Base-by-base conservation (phyloP, 2,797 vertebrate species). In the Rallus crepitans region DNA sequence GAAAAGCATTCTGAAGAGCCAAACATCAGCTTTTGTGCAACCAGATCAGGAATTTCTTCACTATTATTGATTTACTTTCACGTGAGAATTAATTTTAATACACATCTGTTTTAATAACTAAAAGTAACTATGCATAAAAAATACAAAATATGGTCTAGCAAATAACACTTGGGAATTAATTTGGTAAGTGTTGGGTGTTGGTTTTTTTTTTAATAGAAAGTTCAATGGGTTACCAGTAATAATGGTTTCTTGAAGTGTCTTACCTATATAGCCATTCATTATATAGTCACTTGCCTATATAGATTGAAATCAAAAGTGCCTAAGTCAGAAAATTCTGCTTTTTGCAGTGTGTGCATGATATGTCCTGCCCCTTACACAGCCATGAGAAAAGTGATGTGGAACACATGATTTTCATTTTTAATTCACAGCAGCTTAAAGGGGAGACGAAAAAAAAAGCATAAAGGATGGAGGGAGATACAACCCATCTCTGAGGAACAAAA, bases 1-100 rank as follows among this genome's bases (percentile, higher is more conserved):
- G 70, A 96, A 95, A 96, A 84, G 86, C 59, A 48, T 81, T 82
- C 68, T 66, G 55, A 27, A 70, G 80, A 87, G 88, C 73, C 52
- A 92, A 92, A 95, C 4, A 6, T 65, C 35, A 90, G 55, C 70
- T 82, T 94, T 93, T 95, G 88, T 90, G 72, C 56, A 56, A 61
- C 27, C 19, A 39, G 42, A 88, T 82, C 0, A 2, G 59, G 17
- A 88, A 52, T 88, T 72, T 76, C 61, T 88, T 84, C 15, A 2
- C 48, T 87, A 48, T 13, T 82, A 37, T 59, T 10, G 1, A 45
- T 77, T 60, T 61, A 69, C 57, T 93, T 84, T 91, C 1, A 0
- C 19, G 16, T 57, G 23, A 73, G 89, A 80, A 78, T 73, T 60
- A 40, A 73, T 71, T 78, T 50, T 17, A 59, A 52, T 71, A 53